Base-by-base conservation (phyloP, 2,888 invertebrate genomes). In the Drosophila ochracea region DNA sequence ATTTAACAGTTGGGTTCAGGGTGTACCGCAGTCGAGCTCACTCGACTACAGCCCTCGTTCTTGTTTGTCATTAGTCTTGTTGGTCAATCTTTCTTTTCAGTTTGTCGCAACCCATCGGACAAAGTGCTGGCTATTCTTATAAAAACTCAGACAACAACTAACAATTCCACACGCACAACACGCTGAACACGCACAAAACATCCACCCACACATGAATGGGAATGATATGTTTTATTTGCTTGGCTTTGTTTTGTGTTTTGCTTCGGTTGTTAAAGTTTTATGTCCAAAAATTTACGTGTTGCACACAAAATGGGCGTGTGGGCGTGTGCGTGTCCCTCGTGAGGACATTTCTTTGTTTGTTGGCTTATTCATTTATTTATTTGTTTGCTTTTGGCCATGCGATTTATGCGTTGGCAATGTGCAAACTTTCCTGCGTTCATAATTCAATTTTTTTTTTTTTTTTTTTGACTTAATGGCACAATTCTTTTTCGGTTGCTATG, bases 271-370 rank as follows among this genome's bases (percentile, higher is more conserved):
- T 86, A 87, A 75, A 87, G 82, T 83, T 80, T 81, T 84, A 84
- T 89, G 88, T 63, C 68, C 73, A 70, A 74, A 86, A 74, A 76
- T 84, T 65, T 89, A 84, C 84, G 89, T 89, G 84, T 84, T 81
- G 68, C 78, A 62, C 69, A 63, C 69, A 61, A 50, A 68, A 66
- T 50, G 59, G 58, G 53, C 47, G 43, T 52, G 10, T 30, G 55
- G n/a, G 49, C 39, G 30, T 19, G 39, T 55, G 54, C 67, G 72
- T 76, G 60, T 19, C 31, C n/a, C 50, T 68, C 66, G 58, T 50
- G 30, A 16, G n/a, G n/a, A 62, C 33, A 39, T 57, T 50, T 30
- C 43, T 59, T 30, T 53, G 31, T 28, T 28, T 60, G n/a, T 52
- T 35, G 30, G 53, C 35, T 30, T 30, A 41, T 52, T 62, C 54